Percentiles rank a stretch among this genome's conserved stretches.
These are phyloP conservation scores for Morbakka virulenta DNA, from an alignment of 30 jellyfish, hydroid and myxozoan genomes.

Conservation along the genomic window DNA sequence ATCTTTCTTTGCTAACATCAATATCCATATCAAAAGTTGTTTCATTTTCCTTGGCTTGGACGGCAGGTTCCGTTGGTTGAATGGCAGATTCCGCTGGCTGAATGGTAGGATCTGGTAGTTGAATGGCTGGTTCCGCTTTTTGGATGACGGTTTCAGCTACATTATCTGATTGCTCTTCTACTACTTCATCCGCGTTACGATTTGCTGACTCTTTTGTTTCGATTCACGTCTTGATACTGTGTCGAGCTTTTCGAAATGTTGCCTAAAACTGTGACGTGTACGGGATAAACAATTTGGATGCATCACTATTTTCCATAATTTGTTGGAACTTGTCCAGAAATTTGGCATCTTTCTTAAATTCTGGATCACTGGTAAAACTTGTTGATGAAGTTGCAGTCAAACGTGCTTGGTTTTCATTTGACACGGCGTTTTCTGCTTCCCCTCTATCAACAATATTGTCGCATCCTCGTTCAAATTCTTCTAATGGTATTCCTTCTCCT, in stretches of 20 bases:
- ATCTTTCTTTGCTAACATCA: too few relatives aligned
- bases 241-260: constrained; percentile 9
- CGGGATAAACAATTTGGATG: too few relatives aligned
- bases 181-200: constrained; percentile 1
- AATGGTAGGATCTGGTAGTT: too few relatives aligned
- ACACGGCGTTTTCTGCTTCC: not conserved
- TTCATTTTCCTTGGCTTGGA: not conserved
- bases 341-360: not conserved
- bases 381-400: not conserved
- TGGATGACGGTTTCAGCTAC: constrained; percentile 4
- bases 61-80: not conserved
- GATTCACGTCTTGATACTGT: constrained; percentile 12
- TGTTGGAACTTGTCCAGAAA: constrained; percentile 13
- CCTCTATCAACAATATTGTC: not conserved
- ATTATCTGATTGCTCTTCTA: too few relatives aligned
- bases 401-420: not conserved
- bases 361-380: constrained; percentile 21
- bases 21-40: too few relatives aligned
- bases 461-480: not conserved
- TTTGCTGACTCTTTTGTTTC: constrained; percentile 11
- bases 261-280: constrained; percentile 15
- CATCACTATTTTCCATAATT: constrained; percentile 5
- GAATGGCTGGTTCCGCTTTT: too few relatives aligned
- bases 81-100: not conserved
- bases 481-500: not conserved